A percentile compares a stretch with the other conserved stretches of the same genome.
Conservation (phyloP, 2,797 vertebrate species). For the Gymnothorax javanicus region DNA sequence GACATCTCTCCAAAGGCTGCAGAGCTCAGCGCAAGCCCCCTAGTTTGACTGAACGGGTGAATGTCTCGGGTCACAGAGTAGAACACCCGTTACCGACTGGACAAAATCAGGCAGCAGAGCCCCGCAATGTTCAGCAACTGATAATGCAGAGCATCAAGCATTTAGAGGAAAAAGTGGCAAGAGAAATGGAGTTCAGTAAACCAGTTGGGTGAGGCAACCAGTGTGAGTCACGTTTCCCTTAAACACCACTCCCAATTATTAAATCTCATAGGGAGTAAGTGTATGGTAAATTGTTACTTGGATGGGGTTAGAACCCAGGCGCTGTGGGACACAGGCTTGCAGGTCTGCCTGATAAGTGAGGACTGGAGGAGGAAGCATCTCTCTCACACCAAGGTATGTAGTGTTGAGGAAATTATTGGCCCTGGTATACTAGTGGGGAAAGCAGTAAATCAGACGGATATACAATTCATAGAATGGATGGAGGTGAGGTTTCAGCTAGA, state of each 20-base stretch:
- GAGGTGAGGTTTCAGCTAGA: slow-evolving; percentile 31
- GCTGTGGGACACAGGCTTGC: background rate
- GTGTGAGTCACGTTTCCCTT: background rate
- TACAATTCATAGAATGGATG: slow-evolving; percentile 31
- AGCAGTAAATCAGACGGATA: slow-evolving; percentile 13
- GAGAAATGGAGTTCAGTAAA: too few species aligned
- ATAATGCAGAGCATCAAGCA: too few species aligned
- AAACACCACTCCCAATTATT: background rate
- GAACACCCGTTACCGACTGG: too few species aligned
- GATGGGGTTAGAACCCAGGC: background rate
- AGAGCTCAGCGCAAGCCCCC: too few species aligned
- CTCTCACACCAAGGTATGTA: too few species aligned
- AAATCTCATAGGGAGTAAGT: background rate
- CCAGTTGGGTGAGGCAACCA: background rate
- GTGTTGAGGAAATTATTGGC: background rate
- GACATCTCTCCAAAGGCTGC: too few species aligned
- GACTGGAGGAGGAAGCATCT: background rate
- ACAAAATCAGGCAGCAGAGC: too few species aligned
- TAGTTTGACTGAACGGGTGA: too few species aligned
- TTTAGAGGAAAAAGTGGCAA: too few species aligned
- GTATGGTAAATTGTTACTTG: background rate
- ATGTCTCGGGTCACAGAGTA: too few species aligned
- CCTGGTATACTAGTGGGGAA: background rate
- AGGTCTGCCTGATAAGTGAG: background rate
- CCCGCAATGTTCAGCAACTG: too few species aligned